Evolutionary conservation across 2,797 vertebrate genomes (phyloP).

Genomic region (Aldrovandia affinis): DNA sequence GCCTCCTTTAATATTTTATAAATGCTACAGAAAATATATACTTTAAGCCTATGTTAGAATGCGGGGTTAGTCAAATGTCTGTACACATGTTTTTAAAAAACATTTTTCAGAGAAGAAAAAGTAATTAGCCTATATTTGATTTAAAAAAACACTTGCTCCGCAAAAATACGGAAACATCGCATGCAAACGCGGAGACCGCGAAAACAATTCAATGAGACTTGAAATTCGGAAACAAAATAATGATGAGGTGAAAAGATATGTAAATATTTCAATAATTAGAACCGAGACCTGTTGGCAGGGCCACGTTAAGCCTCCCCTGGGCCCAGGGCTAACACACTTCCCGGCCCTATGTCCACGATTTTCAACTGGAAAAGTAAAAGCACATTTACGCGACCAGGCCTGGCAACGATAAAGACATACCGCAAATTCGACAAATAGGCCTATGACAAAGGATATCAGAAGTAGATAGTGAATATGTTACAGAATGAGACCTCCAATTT

Average conservation of each 20-base stretch:
- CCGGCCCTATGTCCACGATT: no score
- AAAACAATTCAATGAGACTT: conserved; percentile 1
- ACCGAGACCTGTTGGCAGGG: conserved; percentile 6
- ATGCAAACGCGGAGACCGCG: not conserved
- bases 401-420: no score
- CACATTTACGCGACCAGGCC: no score
- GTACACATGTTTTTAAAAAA: not conserved
- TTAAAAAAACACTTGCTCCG: not conserved
- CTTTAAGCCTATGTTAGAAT: not conserved
- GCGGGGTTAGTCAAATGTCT: not conserved
- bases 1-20: not conserved
- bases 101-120: not conserved
- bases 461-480: no score
- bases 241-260: not conserved
- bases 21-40: not conserved
- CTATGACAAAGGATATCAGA: no score
- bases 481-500: no score
- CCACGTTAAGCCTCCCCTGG: no score
- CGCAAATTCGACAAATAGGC: no score
- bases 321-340: no score
- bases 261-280: conserved; percentile 1
- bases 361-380: no score
- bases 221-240: not conserved
- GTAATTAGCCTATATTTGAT: not conserved
- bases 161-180: not conserved